Conservation (phyloP, 30 jellyfish, hydroid and myxozoan species). For the Morbakka virulenta region DNA sequence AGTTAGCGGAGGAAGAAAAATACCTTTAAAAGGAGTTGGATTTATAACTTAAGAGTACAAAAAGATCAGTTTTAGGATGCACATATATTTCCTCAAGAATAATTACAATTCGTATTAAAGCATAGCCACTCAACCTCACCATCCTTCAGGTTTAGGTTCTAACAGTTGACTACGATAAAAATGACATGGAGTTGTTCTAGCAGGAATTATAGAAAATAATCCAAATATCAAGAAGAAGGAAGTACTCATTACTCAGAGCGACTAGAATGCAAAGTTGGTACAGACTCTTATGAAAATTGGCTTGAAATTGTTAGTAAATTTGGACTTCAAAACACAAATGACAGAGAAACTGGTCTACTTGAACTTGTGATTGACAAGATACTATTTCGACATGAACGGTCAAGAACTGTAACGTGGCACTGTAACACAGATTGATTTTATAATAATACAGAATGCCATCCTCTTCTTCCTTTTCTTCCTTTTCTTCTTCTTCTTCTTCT, state of each 20-base stretch:
- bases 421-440: slow-evolving; percentile 15
- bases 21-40: slow-evolving; percentile 13
- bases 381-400: not conserved
- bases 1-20: not conserved
- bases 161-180: slow-evolving; percentile 2
- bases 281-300: slow-evolving; percentile 30
- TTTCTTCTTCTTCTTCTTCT: not conserved
- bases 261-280: slow-evolving; percentile 44
- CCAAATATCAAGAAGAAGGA: slow-evolving; percentile 17
- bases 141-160: slow-evolving; percentile 29
- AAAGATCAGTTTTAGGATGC: slow-evolving; percentile 21
- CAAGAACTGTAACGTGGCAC: slow-evolving; percentile 25
- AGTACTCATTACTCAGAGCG: slow-evolving; percentile 5
- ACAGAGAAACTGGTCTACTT: slow-evolving; percentile 15
- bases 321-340: slow-evolving; percentile 35
- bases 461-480: not conserved
- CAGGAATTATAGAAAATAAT: slow-evolving; percentile 1
- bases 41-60: slow-evolving; percentile 2
- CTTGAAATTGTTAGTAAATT: slow-evolving; percentile 16
- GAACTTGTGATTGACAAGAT: slow-evolving; percentile 24
- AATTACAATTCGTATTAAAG: not conserved
- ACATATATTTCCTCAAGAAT: slow-evolving; percentile 3
- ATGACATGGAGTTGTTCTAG: slow-evolving; percentile 7
- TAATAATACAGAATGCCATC: not conserved
- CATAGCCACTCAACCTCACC: slow-evolving; percentile 9